phyloP scores from a whole-genome alignment of 2,113 vertebrate genomes.

The Agapornis roseicollis region DNA sequence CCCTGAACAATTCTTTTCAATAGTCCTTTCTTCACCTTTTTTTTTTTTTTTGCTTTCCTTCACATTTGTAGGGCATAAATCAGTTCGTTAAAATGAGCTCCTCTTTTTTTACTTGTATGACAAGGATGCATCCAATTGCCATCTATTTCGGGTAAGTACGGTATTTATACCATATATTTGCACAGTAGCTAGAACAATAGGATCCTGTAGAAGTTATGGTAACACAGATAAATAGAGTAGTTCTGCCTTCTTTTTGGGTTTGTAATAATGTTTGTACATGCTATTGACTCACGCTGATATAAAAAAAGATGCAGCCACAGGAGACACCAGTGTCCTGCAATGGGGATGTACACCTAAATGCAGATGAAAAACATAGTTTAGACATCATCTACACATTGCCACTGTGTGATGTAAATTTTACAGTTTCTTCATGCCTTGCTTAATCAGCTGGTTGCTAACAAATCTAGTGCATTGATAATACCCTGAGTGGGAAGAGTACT shows the following conservation, averaged over 20 bases:
- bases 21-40: not conserved
- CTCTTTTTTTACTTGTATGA: not conserved
- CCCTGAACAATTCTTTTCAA: not conserved
- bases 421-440: not conserved
- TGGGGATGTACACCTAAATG: not conserved
- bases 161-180: not conserved
- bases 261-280: not conserved
- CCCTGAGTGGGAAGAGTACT: not conserved
- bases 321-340: not conserved
- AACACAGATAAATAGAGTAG: not conserved
- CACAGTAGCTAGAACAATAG: not conserved
- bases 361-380: not conserved
- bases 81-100: not conserved
- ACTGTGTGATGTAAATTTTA: not conserved
- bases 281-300: accelerated
- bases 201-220: not conserved
- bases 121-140: not conserved
- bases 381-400: not conserved
- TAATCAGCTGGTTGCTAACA: not conserved
- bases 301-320: not conserved
- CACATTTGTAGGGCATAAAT: not conserved
- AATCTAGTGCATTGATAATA: not conserved
- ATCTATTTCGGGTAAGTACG: not conserved
- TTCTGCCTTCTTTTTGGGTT: not conserved
- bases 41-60: not conserved